phyloP scores from a whole-genome alignment of 2,113 vertebrate species.

The Gallinago undulata region DNA sequence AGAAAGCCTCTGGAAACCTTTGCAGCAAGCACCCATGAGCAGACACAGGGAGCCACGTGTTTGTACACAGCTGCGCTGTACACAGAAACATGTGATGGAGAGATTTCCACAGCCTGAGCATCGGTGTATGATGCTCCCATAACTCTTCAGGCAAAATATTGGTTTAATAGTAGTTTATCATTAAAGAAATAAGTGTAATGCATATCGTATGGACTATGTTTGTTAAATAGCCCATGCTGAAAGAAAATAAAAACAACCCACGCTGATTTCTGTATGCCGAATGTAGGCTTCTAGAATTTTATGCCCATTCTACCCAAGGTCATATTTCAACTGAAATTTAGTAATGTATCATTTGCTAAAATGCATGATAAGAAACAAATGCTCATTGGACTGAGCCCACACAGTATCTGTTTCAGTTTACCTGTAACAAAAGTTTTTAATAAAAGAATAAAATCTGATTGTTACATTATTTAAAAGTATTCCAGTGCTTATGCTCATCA shows the following conservation, averaged over 20 bases:
- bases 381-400: neutral
- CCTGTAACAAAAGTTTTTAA: neutral
- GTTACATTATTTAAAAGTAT: neutral
- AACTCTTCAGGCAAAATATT: neutral
- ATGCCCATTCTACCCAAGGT: neutral
- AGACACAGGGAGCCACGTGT: neutral
- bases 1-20: neutral
- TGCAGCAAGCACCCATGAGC: neutral
- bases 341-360: neutral
- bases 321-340: neutral
- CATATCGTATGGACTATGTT: neutral
- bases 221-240: neutral
- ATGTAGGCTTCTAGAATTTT: neutral
- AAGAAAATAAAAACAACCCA: neutral
- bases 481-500: neutral
- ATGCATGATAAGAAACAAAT: neutral
- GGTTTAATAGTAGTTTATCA: neutral
- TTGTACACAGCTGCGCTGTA: too few species aligned
- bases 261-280: neutral
- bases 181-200: neutral
- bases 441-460: neutral
- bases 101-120: neutral
- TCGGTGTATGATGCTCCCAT: accelerated
- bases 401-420: neutral
- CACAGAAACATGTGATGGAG: neutral